These are phyloP conservation scores for Galerucella nymphaeae DNA, from an alignment of 2,888 invertebrate species.

Conservation along the genomic window DNA sequence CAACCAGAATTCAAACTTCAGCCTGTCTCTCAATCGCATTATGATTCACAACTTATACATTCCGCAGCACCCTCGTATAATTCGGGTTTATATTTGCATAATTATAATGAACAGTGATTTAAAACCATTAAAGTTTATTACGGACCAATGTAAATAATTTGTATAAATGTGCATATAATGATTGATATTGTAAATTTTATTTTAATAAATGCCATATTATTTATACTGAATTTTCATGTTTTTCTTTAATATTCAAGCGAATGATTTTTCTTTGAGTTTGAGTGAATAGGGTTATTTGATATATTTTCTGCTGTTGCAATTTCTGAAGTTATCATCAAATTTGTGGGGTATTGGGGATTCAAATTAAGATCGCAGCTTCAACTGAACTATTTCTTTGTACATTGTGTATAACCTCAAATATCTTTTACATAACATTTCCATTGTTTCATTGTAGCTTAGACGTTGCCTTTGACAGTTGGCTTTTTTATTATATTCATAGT, in stretches of 20 bases:
- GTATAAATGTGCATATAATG: constrained; percentile 41
- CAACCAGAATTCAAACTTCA: constrained; percentile 29
- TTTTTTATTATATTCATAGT: too few species aligned
- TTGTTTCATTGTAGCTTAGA: too few species aligned
- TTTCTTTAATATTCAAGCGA: not conserved
- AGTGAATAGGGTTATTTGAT: too few species aligned
- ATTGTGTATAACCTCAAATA: too few species aligned
- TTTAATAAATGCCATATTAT: constrained; percentile 43
- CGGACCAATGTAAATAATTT: constrained; percentile 44
- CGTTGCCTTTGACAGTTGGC: too few species aligned
- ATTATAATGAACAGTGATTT: constrained; percentile 48
- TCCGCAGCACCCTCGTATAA: constrained; percentile 39
- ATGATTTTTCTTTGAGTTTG: not conserved
- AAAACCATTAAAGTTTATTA: constrained; percentile 7
- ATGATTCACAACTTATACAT: constrained; percentile 43
- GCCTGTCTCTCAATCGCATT: constrained; percentile 40
- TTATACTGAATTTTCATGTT: constrained; percentile 28
- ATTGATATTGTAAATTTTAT: constrained; percentile 43
- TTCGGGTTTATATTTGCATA: constrained; percentile 49
- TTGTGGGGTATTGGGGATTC: too few species aligned
- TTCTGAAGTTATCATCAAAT: too few species aligned
- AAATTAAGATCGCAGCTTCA: too few species aligned
- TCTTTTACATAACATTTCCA: too few species aligned
- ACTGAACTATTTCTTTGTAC: too few species aligned
- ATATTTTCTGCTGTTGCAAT: too few species aligned